phyloP scores from a whole-genome alignment of 2,113 vertebrate species.

The Pseudorectes ferrugineus region DNA sequence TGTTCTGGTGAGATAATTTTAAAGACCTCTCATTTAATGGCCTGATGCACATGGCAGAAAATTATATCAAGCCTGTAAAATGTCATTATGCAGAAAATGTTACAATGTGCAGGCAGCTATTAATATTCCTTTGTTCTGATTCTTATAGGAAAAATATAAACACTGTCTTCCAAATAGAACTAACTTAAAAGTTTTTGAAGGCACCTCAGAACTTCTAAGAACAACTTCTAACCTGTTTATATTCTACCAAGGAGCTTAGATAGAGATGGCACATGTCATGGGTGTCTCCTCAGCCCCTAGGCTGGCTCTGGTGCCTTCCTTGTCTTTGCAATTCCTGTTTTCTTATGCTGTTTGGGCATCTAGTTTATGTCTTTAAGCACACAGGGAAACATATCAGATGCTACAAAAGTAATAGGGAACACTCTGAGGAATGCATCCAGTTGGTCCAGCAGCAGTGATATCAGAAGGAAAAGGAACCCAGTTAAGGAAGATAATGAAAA shows the following conservation, averaged over 20 bases:
- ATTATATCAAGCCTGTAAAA: not conserved
- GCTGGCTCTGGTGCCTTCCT: not conserved
- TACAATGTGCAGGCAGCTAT: conserved; percentile 18
- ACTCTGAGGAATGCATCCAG: not conserved
- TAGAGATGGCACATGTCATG: not conserved
- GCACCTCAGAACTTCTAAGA: not conserved
- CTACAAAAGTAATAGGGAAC: not conserved
- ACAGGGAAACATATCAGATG: not conserved
- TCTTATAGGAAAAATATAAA: not conserved
- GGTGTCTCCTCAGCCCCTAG: not conserved
- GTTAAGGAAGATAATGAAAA: not conserved
- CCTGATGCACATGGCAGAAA: conserved; percentile 30
- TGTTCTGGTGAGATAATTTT: conserved; percentile 51
- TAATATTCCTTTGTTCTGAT: conserved; percentile 26
- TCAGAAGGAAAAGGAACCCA: not conserved
- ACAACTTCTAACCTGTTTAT: conserved; percentile 4
- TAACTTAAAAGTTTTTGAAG: not conserved
- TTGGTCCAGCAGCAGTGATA: not conserved
- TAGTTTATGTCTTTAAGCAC: not conserved
- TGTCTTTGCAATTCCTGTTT: not conserved
- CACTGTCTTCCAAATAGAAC: not conserved
- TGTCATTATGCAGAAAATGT: not conserved
- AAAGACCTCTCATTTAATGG: conserved; percentile 52
- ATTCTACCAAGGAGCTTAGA: not conserved
- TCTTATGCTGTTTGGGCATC: not conserved